A percentile compares a stretch with the other conserved stretches of the same genome.
phyloP scores from a whole-genome alignment of 53 echinoderm and acorn worm species.

The Echinometra lucunter region DNA sequence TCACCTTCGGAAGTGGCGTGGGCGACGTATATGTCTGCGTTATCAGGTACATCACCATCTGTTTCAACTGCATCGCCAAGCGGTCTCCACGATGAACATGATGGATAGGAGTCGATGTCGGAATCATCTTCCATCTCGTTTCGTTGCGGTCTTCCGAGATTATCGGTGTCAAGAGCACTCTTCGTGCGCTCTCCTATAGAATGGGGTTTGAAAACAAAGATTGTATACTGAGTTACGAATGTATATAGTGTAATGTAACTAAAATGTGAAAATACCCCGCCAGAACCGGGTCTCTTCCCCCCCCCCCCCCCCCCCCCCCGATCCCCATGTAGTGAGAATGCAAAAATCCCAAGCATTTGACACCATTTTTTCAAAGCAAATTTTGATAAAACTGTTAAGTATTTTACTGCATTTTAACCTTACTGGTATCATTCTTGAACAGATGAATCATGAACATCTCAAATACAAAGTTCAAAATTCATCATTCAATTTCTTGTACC shows the following conservation, averaged over 20 bases:
- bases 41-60: neutral
- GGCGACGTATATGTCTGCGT: conserved; percentile 1
- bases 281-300: no score
- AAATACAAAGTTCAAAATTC: no score
- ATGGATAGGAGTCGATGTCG: neutral
- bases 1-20: conserved; percentile 18
- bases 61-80: neutral
- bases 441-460: no score
- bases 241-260: no score
- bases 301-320: neutral
- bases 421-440: no score
- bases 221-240: neutral
- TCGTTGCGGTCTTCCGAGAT: neutral
- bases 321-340: neutral
- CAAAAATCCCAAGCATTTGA: no score
- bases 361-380: no score
- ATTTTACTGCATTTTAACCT: no score
- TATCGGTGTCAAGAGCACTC: neutral
- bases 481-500: no score
- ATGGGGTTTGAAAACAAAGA: neutral
- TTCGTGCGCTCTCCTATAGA: neutral
- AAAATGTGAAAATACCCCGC: no score
- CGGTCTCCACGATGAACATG: neutral
- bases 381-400: no score
- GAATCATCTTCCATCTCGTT: neutral